phyloP scores from a whole-genome alignment of 2,888 invertebrate genomes.

The Epinotia ramella region DNA sequence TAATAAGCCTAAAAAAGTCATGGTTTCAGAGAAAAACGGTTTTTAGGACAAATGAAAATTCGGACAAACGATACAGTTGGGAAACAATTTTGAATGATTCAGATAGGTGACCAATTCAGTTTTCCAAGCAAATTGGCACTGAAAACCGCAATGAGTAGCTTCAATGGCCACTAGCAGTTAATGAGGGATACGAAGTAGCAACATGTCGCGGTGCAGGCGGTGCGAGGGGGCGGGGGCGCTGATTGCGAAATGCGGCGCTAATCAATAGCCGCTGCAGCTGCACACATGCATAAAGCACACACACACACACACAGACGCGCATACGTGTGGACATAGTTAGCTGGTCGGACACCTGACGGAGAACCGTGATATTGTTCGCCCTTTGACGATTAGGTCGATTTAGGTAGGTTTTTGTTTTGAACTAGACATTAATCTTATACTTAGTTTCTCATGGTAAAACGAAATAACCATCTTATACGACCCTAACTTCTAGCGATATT shows the following conservation, averaged over 20 bases:
- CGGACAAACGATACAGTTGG: no score
- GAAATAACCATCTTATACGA: no score
- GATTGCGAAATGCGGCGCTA: conserved; percentile 56
- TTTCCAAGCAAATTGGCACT: background rate
- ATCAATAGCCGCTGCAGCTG: conserved; percentile 72
- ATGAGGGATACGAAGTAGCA: conserved; percentile 13
- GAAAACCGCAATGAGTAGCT: conserved; percentile 3
- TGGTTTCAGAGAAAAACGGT: no score
- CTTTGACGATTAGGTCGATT: background rate
- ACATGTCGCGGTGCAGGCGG: conserved; percentile 43
- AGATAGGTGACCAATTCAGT: background rate
- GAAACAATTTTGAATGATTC: no score
- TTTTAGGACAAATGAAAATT: no score
- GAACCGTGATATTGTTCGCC: background rate
- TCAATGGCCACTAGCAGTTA: conserved; percentile 10
- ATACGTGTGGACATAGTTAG: background rate
- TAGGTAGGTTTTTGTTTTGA: background rate
- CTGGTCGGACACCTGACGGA: conserved; percentile 11
- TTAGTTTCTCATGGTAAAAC: no score
- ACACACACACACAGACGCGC: conserved; percentile 13
- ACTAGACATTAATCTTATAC: background rate
- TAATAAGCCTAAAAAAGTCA: no score
- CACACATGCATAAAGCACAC: conserved; percentile 45
- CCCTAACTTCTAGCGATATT: background rate
- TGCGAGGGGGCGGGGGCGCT: conserved; percentile 48